Evolutionary conservation across 2,113 vertebrate genomes (phyloP), one percentile per base, ranked within the genome.

Genomic region (Acanthochromis polyacanthus): DNA sequence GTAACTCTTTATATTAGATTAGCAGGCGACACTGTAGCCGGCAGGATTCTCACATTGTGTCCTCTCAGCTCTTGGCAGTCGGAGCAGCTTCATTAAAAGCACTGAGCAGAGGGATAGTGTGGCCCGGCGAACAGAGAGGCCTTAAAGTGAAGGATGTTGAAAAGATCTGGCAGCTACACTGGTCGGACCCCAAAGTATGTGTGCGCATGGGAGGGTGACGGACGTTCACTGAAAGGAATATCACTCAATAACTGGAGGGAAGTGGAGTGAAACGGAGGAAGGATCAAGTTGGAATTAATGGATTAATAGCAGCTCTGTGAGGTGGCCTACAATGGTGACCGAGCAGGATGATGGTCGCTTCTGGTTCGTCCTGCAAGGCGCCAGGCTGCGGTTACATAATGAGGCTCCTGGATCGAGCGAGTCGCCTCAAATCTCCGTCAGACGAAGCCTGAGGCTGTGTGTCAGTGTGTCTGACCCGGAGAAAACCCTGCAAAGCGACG

Each of bases 311-410:
- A 81, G 71, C 52, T 11, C 51, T 55, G 75, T 53, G 83, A 83
- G 48, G 79, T 80, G 89, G 85, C 80, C 86, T 76, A 71, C 66
- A 86, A 87, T 32, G 52, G 45, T 15, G 65, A 62, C 1, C 0
- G 1, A 50, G 71, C 57, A 53, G 46, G 53, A 75, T 64, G 64
- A 65, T n/a, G 57, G 79, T 56, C 78, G 79, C 80, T 84, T 74
- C 61, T 77, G 64, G 78, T 66, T 78, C 45, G 70, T 50, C 57
- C 70, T 48, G 57, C 57, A 14, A 77, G 79, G 65, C 60, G n/a
- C 59, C 66, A 11, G 61, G 73, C 71, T 19, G 65, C 57, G 81
- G 83, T 93, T 86, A 91, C 50, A 70, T 88, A 90, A 91, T 38
- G 76, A 61, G 60, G 53, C 74, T 75, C 77, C 16, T 55, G 38